Evolutionary conservation across 1,140 invertebrate species (phyloP).

Genomic region (Pomacea maculata): DNA sequence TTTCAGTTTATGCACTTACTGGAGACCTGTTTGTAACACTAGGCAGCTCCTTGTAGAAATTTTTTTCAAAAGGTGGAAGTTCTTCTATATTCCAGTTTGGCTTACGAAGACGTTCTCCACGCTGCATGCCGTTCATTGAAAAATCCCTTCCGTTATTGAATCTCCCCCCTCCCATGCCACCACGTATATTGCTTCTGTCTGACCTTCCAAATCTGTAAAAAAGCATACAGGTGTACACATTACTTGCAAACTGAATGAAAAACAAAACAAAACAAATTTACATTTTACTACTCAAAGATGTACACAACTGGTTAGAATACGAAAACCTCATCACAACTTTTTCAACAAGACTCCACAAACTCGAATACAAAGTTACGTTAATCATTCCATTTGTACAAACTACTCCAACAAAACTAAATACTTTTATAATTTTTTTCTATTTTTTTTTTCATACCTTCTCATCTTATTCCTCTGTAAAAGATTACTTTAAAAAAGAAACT

Average conservation of each 20-base stretch:
- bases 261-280: no score
- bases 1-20: slow-evolving; percentile 44
- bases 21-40: slow-evolving; percentile 72
- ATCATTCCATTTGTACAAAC: no score
- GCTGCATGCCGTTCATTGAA: slow-evolving; percentile 57
- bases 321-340: no score
- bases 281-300: no score
- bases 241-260: slow-evolving; percentile 5
- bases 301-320: no score
- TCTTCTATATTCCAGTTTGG: slow-evolving; percentile 84
- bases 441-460: no score
- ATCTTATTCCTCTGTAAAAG: no score
- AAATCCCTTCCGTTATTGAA: slow-evolving; percentile 48
- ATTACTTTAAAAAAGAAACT: no score
- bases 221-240: slow-evolving; percentile 29
- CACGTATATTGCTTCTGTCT: slow-evolving; percentile 38
- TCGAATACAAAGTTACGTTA: no score
- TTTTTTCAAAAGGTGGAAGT: slow-evolving; percentile 86
- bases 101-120: slow-evolving; percentile 71
- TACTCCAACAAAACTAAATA: no score
- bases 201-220: slow-evolving; percentile 43
- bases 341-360: no score
- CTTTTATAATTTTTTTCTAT: no score
- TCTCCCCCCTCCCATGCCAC: slow-evolving; percentile 67
- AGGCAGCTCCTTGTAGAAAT: slow-evolving; percentile 88